These are phyloP conservation scores for Dicrurus megarhynchus DNA, from an alignment of 2,113 vertebrate genomes.

Conservation along the genomic window DNA sequence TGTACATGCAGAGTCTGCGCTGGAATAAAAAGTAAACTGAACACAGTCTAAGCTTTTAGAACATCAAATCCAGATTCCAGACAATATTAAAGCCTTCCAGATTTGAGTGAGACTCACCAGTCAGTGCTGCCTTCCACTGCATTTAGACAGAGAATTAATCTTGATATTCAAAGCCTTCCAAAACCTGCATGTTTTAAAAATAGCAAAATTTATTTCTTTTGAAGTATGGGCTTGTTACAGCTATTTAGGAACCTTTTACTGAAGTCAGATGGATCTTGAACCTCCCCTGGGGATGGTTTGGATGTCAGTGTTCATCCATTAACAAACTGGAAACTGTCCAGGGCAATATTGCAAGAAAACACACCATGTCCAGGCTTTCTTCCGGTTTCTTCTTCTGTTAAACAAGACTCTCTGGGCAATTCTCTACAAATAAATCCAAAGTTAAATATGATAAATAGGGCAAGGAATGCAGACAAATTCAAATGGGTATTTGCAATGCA, in stretches of 20 bases:
- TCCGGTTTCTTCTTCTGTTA: not conserved
- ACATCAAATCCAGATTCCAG: not conserved
- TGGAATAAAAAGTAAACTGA: not conserved
- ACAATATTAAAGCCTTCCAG: not conserved
- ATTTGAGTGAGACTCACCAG: not conserved
- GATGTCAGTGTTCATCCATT: slow-evolving; percentile 48
- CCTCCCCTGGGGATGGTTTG: slow-evolving; percentile 21
- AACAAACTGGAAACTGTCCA: slow-evolving; percentile 30
- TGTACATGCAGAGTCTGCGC: not conserved
- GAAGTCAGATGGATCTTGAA: slow-evolving; percentile 33
- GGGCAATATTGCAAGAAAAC: slow-evolving; percentile 26
- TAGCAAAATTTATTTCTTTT: slow-evolving; percentile 18
- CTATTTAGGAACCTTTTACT: slow-evolving; percentile 33
- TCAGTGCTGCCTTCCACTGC: not conserved
- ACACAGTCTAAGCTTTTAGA: not conserved
- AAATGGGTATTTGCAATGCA: not conserved
- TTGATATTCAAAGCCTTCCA: slow-evolving; percentile 8
- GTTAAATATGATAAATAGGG: not conserved
- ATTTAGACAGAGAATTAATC: slow-evolving; percentile 19
- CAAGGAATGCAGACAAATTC: not conserved
- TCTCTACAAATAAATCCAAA: slow-evolving; percentile 2
- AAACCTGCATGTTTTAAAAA: slow-evolving; percentile 30
- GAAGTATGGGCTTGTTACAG: slow-evolving; percentile 3
- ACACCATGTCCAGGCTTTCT: not conserved
- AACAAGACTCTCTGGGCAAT: not conserved